Evolutionary conservation across 1,140 invertebrate species (phyloP).

Genomic region (Lordiphosa stackelbergi): DNA sequence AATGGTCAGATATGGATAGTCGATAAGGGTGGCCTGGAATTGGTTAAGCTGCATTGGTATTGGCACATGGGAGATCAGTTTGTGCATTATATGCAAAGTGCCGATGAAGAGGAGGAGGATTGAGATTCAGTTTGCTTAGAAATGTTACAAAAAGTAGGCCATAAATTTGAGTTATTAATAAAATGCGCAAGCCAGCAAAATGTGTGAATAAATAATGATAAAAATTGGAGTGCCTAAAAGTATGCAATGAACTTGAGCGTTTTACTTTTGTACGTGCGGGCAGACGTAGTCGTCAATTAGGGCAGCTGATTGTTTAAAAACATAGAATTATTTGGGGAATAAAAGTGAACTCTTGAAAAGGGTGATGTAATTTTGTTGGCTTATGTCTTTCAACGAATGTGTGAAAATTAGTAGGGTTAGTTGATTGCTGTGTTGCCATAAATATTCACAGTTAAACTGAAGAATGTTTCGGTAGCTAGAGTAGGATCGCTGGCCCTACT

Average conservation of each 20-base stretch:
- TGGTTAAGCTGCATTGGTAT: conserved; percentile 61
- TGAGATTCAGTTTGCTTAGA: conserved; percentile 2
- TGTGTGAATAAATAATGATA: conserved; percentile 29
- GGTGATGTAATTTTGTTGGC: no score
- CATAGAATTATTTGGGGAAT: no score
- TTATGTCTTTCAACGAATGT: no score
- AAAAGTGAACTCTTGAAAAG: no score
- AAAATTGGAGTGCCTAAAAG: conserved; percentile 37
- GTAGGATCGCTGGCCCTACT: no score
- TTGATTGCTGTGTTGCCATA: no score
- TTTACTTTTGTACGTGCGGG: neutral
- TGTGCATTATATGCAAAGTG: conserved; percentile 53
- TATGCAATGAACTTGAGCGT: conserved; percentile 21
- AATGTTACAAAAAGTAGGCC: conserved; percentile 40
- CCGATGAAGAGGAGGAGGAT: conserved; percentile 35
- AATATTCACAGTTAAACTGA: no score
- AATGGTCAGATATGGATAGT: conserved; percentile 74
- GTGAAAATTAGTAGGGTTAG: no score
- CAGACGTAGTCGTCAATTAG: no score
- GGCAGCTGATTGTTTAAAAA: no score
- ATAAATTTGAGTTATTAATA: neutral
- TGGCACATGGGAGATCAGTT: conserved; percentile 69
- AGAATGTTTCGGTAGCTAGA: no score
- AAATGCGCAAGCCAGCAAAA: neutral
- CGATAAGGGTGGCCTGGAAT: conserved; percentile 60